Base-by-base conservation (phyloP, 2,113 vertebrate genomes). In the Solea senegalensis region DNA sequence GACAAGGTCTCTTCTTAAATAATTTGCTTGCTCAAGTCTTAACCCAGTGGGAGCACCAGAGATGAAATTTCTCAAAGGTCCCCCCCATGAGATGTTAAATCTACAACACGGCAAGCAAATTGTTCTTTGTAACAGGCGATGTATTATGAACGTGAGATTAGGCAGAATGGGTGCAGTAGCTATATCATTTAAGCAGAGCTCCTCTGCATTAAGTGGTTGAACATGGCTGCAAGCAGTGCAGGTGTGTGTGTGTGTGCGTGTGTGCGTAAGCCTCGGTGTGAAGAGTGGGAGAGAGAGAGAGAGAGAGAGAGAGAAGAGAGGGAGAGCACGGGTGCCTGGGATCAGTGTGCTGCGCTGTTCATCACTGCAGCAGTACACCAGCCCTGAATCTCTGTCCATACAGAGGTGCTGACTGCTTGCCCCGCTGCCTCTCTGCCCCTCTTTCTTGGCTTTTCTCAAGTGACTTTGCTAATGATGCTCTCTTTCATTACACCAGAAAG, bases 311-410 rank as follows among this genome's bases (percentile, higher is more conserved):
- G 58, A 48, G 21, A 21, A 21, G 21, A 75, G 86, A 74, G 84
- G 70, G 89, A 65, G 60, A 80, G 88, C 53, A 57, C 76, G 75
- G 55, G 78, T 82, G 87, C 67, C 73, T 75, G 74, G 80, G 80
- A 86, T 89, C 87, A 88, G 87, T 87, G 89, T 91, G 88, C 89
- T 91, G 87, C 82, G 60, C 85, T 88, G 88, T 89, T 90, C 90
- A 88, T 91, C 89, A 91, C 93, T 93, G 92, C 92, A 93, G 92
- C 89, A 93, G 88, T 88, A 91, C 86, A 83, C 82, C 88, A 90
- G 79, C 84, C 62, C 83, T 41, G 73, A 86, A 89, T 84, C 83
- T 87, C 78, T 86, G 82, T 84, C 79, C 78, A 51, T 68, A n/a
- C 88, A 78, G 84, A 81, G 88, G 84, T 84, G 74, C 82, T 85